Evolutionary conservation across 64 coral and sea anemone species (phyloP), one percentile per base, ranked within the genome.

Genomic region (Actinia tenebrosa): DNA sequence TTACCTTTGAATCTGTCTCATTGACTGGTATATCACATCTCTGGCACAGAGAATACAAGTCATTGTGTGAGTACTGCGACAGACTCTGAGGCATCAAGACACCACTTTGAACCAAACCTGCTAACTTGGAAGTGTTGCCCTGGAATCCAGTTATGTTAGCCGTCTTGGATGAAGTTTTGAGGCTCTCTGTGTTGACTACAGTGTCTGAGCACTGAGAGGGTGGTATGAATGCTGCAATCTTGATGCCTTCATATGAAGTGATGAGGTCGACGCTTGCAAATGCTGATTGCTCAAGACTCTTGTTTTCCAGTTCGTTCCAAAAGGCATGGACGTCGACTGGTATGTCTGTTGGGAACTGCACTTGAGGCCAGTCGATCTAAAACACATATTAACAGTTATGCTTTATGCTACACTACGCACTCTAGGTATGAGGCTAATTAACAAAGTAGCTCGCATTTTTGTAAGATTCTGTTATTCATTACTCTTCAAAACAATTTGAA

Each of bases 1-100:
- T 75, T 64, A 85, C 83, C 80, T 61, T 85, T 11, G 53, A 37
- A 54, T 85, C 83, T 26, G 83, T 85, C 83, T 59, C 60, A 54
- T n/a, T 85, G 55, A 85, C 83, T 30, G 83, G 83, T 17, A 85
- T 85, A n/a, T 85, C 83, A 64, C 83, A 85, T 85, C 83, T 85
- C 25, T 85, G 83, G 54, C 83, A 85, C 83, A 85, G 56, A 64
- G 83, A 61, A 54, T 53, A 85, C 53, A 85, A 64, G 30, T 85
- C 54, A 61, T 5, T 19, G 10, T 85, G 83, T 15, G 83, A 61
- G 22, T 62, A 85, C 83, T 85, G 83, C 42, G 50, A 7, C 20
- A 85, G 45, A 27, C 60, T 25, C 15, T 16, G n/a, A 61, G 83
- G 83, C 19, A 59, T 4, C 20, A 85, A 44, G 25, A 64, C 56